Conservation (phyloP, 2,888 invertebrate species). For the Cyclophora punctaria region DNA sequence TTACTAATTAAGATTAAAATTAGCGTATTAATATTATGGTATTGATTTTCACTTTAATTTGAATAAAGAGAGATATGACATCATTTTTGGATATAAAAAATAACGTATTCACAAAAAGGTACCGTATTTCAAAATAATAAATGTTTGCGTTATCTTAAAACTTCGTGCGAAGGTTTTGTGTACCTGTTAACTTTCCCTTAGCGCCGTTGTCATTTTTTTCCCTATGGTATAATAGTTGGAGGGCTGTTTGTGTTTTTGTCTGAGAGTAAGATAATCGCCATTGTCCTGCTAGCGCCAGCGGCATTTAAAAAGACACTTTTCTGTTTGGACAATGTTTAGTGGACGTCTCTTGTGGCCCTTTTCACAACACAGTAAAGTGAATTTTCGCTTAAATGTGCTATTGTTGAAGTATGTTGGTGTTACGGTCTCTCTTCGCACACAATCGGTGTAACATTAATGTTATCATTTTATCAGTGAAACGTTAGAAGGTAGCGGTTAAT, state of each 20-base stretch:
- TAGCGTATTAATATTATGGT: constrained; percentile 6
- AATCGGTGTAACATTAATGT: constrained; percentile 38
- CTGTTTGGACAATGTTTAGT: constrained; percentile 24
- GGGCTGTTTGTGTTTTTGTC: constrained; percentile 52
- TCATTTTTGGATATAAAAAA: constrained; percentile 11
- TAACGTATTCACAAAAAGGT: constrained; percentile 33
- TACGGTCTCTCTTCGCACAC: constrained; percentile 30
- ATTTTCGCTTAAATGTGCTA: constrained; percentile 13
- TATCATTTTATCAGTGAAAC: constrained; percentile 48
- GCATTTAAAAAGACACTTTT: constrained; percentile 41
- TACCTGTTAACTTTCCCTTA: constrained; percentile 60
- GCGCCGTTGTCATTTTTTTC: constrained; percentile 42
- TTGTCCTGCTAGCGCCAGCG: constrained; percentile 56
- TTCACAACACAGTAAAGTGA: constrained; percentile 8
- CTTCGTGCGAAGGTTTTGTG: constrained; percentile 37
- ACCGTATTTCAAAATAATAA: constrained; percentile 45
- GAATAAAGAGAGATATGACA: constrained; percentile 7
- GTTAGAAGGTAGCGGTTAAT: constrained; percentile 50
- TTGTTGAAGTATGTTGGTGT: constrained; percentile 4
- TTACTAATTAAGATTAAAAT: constrained; percentile 11
- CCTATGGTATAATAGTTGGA: constrained; percentile 40
- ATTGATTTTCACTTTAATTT: constrained; percentile 3
- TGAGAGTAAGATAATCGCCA: constrained; percentile 47
- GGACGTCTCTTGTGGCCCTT: constrained; percentile 2
- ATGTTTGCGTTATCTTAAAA: constrained; percentile 46